Evolutionary conservation across 2,797 vertebrate species (phyloP), one percentile per base, ranked within the genome.

Genomic region (Bryconaethiops microstoma): DNA sequence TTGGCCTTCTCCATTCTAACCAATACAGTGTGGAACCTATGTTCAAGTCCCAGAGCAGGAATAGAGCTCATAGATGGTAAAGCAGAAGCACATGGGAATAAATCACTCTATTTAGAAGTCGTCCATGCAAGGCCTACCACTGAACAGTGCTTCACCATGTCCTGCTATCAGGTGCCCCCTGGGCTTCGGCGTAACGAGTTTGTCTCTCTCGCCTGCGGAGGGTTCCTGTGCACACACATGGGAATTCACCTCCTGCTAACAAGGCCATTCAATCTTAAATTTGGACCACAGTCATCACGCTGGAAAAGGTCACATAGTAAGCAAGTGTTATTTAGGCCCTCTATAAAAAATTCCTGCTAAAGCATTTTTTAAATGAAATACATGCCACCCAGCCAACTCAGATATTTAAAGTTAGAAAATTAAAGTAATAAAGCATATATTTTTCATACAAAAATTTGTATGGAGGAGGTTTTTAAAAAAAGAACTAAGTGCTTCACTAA

Each of bases 101-200:
- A 74, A 80, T 82, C 77, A 76, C 68, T 79, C 59, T 69, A 80
- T 67, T 84, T 84, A 79, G 67, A 79, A 84, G 42, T 79, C 23
- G 59, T 57, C 73, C 73, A 62, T 82, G 82, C 82, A 60, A 87
- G 70, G 65, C 45, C 67, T 79, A 71, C 29, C 40, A 39, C 55
- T 80, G 50, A 70, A 71, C 42, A 74, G 14, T 40, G 42, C 55
- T 77, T 63, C 57, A 29, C 70, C 42, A 39, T 65, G 48, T 65
- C 71, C 68, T 64, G 50, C 42, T 74, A 68, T 64, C 70, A 78
- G 67, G 75, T 23, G 45, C 80, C 64, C 39, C 77, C 23, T 70
- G 72, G 68, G 80, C 82, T 71, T 29, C 50, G 35, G 77, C 65
- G 67, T 74, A 76, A 79, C 67, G 76, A 78, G 71, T 70, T 48